Evolutionary conservation across 2,888 invertebrate species (phyloP).

Genomic region (Lampropteryx suffumata): DNA sequence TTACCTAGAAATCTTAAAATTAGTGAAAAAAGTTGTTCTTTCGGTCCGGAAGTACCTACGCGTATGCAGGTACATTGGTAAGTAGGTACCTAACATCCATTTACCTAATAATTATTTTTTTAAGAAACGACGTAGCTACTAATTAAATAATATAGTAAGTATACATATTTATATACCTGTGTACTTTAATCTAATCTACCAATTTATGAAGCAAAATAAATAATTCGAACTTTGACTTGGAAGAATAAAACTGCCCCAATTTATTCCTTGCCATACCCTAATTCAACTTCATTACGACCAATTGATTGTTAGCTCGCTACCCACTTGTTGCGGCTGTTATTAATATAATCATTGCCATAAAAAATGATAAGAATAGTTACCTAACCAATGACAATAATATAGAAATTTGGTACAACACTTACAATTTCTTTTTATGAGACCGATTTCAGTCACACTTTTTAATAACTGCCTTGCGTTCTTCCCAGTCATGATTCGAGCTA

Average conservation of each 20-base stretch:
- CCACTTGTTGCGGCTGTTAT: conserved; percentile 13
- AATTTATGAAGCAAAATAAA: neutral
- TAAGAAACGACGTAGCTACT: too few species aligned
- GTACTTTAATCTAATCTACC: too few species aligned
- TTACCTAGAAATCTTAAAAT: too few species aligned
- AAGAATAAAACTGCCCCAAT: conserved; percentile 1
- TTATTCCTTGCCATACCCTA: neutral
- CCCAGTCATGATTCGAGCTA: conserved; percentile 55
- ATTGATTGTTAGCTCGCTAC: too few species aligned
- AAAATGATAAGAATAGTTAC: conserved; percentile 39
- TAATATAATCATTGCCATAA: conserved; percentile 14
- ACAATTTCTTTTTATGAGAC: conserved; percentile 58
- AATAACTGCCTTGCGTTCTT: conserved; percentile 61
- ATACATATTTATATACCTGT: too few species aligned
- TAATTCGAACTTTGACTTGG: conserved; percentile 23
- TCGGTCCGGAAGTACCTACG: too few species aligned
- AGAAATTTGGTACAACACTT: conserved; percentile 44
- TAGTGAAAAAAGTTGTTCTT: too few species aligned
- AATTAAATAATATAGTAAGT: too few species aligned
- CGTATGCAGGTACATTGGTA: too few species aligned
- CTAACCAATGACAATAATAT: conserved; percentile 45
- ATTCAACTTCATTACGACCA: conserved; percentile 15
- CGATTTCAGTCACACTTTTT: conserved; percentile 60
- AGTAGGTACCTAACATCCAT: too few species aligned
- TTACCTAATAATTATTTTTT: too few species aligned